Base-by-base conservation (phyloP, 1,140 invertebrate genomes). In the Drosophila sturtevanti region DNA sequence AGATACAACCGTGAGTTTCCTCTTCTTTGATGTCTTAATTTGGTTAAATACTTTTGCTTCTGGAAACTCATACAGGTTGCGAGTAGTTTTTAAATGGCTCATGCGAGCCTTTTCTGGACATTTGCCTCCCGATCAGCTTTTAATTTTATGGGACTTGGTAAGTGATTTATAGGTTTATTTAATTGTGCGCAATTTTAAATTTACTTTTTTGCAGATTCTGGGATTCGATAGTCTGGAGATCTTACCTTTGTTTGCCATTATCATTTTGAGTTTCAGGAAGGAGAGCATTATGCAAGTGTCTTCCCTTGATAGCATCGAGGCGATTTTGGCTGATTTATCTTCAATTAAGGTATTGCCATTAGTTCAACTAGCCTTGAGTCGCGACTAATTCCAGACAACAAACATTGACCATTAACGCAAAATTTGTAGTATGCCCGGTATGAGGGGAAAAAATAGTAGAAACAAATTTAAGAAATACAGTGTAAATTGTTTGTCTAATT, bases 101-200 rank as follows among this genome's bases (percentile, higher is more conserved):
- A 98, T 99, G 94, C 93, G 97, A 71, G 97, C 96, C 1, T 99
- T 98, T 90, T 98, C 97, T 77, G 98, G 98, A 0, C 97, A 98
- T 90, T 93, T 99, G 54, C 95, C 97, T 0, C 97, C 97, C 4
- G 97, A 98, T 80, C 98, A 99, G 92, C 93, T 99, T 0, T 93
- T 99, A 0, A 95, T 96, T 35, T 92, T 99, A 7, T 99, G 98
- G 98, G 98, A 99, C 92, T 93, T 97, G 67, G 91, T 92, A 77
- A 58, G 7, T 48, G 9, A 3, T 3, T 10, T 48, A 64, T 35
- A 48, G n/a, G 0, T 6, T 4, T 27, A 18, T 34, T 0, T 12
- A 44, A 44, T 4, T 37, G 37, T 11, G 3, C 7, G 2, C 5
- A 1, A 21, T n/a, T 48, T 59, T 11, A 7, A 37, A n/a, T n/a